Percentiles rank a stretch among this genome's conserved stretches.
Conservation (phyloP, 2,888 invertebrate genomes). For the Polietes domitor region DNA sequence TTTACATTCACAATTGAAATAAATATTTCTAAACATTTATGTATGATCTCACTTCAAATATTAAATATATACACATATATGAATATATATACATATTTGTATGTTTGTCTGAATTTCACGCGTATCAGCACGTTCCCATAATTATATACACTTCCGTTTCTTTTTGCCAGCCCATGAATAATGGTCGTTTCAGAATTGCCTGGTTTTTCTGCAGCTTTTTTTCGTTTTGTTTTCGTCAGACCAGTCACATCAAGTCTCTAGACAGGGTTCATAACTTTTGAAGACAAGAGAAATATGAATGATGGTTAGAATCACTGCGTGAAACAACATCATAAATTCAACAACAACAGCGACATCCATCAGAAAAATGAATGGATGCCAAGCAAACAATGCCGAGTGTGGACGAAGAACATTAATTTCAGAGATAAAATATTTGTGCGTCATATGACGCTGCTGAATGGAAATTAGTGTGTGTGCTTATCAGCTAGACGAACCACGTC, state of each 20-base stretch:
- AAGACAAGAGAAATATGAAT: too few species aligned
- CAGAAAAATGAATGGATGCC: neutral
- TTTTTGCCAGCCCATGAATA: neutral
- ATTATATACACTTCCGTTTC: slow-evolving; percentile 28
- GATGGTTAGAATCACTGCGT: neutral
- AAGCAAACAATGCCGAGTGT: neutral
- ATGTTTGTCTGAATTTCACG: neutral
- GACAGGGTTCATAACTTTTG: neutral
- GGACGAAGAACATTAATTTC: too few species aligned
- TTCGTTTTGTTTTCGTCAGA: too few species aligned
- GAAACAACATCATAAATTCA: neutral
- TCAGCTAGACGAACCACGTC: too few species aligned
- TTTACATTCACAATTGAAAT: too few species aligned
- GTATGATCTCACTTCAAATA: neutral
- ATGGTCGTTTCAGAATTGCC: neutral
- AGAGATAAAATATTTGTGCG: too few species aligned
- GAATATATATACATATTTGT: neutral
- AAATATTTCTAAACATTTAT: neutral
- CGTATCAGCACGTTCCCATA: slow-evolving; percentile 35
- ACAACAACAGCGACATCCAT: neutral
- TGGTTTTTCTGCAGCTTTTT: too few species aligned
- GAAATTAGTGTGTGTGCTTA: too few species aligned
- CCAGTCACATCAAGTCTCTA: neutral
- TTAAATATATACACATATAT: too few species aligned
- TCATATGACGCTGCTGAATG: too few species aligned